Base-by-base conservation (phyloP, 2,797 vertebrate genomes). In the Sebastes diploproa region DNA sequence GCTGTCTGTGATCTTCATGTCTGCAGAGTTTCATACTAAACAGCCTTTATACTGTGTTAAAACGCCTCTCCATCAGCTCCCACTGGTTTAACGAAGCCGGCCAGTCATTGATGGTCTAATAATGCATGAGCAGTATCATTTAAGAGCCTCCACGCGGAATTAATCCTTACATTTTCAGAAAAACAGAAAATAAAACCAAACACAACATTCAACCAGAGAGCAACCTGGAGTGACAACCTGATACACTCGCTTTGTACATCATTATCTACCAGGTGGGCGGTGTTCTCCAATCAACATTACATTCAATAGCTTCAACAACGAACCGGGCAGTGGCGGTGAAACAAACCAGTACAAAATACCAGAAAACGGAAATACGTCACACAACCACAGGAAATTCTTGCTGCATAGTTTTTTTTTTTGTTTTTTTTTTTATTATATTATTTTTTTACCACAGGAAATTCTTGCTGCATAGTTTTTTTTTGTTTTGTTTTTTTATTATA, bases 1-100 rank as follows among this genome's bases (percentile, higher is more conserved):
- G 77, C 96, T 95, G 86, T 98, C 97, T 70, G 97, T 97, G 81
- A 98, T 96, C 95, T 96, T 97, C 97, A 98, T 98, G 5, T 61
- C 81, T 80, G 75, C 73, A 58, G 38, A 0, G 16, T 22, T 36
- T 7, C 0, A 29, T 23, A 38, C 46, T 65, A 42, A 5, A 3
- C 14, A 63, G 32, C 20, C 6, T 38, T 38, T 36, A 7, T 0
- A 22, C n/a, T 2, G 6, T 1, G 16, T 38, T 18, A 22, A 63
- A 78, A 23, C 18, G 3, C 11, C 10, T 22, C 10, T 7, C 11
- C 25, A 25, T 63, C 20, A 11, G 46, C 16, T 38, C 23, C 20
- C 2, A 52, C 8, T 52, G 9, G 8, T 58, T 29, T 25, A 63
- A 18, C n/a, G 4, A 52, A 61, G 50, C 4, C 34, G 32, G 10